Percentiles rank a stretch among this genome's conserved stretches.
Conservation (phyloP, 2,113 vertebrate genomes). For the Falcunculus frontatus region DNA sequence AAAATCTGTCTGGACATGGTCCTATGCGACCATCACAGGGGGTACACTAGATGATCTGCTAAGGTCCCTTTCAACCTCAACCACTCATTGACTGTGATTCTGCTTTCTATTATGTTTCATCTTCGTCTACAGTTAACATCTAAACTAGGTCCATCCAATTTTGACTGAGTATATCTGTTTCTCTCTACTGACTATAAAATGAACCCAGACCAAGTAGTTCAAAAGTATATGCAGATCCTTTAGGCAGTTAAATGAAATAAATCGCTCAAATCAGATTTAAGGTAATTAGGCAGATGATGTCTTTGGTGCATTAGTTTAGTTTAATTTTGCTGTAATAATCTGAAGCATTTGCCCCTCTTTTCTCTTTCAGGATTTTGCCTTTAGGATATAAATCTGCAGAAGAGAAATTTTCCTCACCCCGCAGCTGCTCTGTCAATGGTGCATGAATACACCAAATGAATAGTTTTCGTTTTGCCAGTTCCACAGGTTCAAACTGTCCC, state of each 20-base stretch:
- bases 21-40: not conserved
- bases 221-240: not conserved
- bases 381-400: not conserved
- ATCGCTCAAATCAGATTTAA: not conserved
- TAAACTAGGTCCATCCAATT: not conserved
- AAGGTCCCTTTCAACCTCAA: not conserved
- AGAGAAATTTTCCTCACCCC: not conserved
- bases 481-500: not conserved
- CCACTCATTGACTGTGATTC: not conserved
- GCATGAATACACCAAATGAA: not conserved
- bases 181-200: not conserved
- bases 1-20: not conserved
- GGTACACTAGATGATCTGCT: not conserved
- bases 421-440: not conserved
- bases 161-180: not conserved
- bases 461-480: not conserved
- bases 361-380: not conserved
- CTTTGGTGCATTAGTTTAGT: not conserved
- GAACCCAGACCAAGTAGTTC: not conserved
- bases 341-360: not conserved
- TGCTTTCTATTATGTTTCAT: not conserved
- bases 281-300: not conserved
- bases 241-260: not conserved
- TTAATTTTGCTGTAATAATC: not conserved
- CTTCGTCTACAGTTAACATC: not conserved